Evolutionary conservation across 2,888 invertebrate genomes (phyloP).

Genomic region (Ichneumon xanthorius): DNA sequence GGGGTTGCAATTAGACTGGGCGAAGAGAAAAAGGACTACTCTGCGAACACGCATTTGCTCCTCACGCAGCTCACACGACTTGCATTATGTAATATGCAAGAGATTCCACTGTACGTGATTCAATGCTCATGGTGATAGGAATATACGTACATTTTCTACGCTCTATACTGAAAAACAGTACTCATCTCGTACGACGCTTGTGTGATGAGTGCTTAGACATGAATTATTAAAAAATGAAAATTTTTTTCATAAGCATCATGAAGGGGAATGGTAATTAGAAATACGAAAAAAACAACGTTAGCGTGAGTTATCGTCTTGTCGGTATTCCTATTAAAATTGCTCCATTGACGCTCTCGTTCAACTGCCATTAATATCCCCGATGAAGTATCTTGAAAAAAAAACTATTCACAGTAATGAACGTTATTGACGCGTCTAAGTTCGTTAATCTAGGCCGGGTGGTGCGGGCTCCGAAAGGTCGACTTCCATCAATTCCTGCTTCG

Average conservation of each 20-base stretch:
- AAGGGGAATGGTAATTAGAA: background rate
- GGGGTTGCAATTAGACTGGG: too few relatives aligned
- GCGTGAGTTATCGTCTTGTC: background rate
- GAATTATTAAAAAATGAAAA: conserved; percentile 39
- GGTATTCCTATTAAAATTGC: background rate
- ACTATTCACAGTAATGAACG: background rate
- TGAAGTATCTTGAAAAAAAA: conserved; percentile 8
- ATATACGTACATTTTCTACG: conserved; percentile 68
- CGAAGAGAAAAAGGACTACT: background rate
- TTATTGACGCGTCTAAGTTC: background rate
- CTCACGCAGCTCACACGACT: background rate
- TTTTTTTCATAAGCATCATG: conserved; percentile 9
- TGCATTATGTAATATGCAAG: background rate
- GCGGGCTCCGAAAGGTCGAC: conserved; percentile 83
- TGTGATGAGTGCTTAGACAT: conserved; percentile 10
- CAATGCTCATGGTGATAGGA: conserved; percentile 69
- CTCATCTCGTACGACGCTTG: background rate
- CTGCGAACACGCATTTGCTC: background rate
- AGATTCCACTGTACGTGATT: background rate
- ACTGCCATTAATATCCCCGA: background rate
- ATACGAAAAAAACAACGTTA: background rate
- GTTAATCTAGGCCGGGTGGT: conserved; percentile 84
- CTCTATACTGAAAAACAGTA: background rate
- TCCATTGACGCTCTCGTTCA: background rate
- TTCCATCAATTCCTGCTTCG: conserved; percentile 77